Base-by-base conservation (phyloP, 2,113 vertebrate species). In the Tragulus kanchil region DNA sequence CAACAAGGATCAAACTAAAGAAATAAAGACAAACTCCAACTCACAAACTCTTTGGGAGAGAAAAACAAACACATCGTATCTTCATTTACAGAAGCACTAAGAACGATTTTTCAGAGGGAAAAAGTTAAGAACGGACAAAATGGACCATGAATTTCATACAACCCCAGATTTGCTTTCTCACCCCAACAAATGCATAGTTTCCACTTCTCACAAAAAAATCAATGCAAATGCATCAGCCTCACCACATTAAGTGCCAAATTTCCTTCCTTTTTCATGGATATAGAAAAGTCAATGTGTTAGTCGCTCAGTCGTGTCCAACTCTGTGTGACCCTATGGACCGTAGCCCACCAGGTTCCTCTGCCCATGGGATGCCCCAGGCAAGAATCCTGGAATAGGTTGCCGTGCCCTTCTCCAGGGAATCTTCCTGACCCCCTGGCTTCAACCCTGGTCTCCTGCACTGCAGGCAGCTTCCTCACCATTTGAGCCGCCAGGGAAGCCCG, bases 161-260 rank as follows among this genome's bases (percentile, higher is more conserved):
- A 89, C n/a, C 28, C 77, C 54, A 82, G 8, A 59, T 50, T 81
- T 67, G 54, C 8, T 89, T 89, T 61, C 31, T 79, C 31, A 45
- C 45, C 62, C 52, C 58, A 82, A 50, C 58, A 67, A 48, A 86
- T 67, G 59, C 82, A 77, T 6, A 82, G 48, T 58, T 79, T 95
- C 83, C 79, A 93, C 21, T 86, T 93, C 48, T 91, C 71, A 96
- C 17, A 83, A 71, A 96, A 71, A 96, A 93, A 85, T 77, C 85
- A 85, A 87, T n/a, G 87, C 42, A 89, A 93, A 97, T 90, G n/a
- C 84, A 93, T 52, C 31, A 52, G 61, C 50, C 50, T 86, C 69
- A 58, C 23, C 45, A 78, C 48, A 85, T 45, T 45, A 45, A 84
- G 15, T 9, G 25, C 21, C 71, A 92, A 93, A 58, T 79, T 79